Percentiles rank a stretch among this genome's conserved stretches.
These are phyloP conservation scores for Hipposideros armiger DNA, from an alignment of 2,113 vertebrate species.

Conservation along the genomic window DNA sequence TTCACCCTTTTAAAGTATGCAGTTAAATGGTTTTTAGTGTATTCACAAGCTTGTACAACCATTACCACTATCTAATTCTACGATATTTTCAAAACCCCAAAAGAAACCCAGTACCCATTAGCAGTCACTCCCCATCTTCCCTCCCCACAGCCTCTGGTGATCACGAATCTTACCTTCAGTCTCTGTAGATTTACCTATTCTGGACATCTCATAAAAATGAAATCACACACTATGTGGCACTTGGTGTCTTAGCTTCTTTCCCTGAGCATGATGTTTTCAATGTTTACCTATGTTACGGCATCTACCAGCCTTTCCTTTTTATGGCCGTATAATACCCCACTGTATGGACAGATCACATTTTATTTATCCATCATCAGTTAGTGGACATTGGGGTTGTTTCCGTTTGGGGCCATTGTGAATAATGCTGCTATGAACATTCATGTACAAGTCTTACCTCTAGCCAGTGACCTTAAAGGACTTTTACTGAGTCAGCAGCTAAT, in stretches of 20 bases:
- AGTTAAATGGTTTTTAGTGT: not conserved
- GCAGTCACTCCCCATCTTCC: not conserved
- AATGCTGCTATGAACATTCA: not conserved
- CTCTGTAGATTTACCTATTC: not conserved
- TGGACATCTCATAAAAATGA: not conserved
- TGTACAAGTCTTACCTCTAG: not conserved
- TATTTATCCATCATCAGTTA: not conserved
- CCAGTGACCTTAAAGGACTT: not conserved
- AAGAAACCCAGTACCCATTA: too few relatives aligned
- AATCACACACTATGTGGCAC: not conserved
- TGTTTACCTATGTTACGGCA: not conserved
- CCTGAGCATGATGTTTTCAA: not conserved
- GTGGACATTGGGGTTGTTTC: not conserved
- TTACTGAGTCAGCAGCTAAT: not conserved
- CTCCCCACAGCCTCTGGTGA: not conserved
- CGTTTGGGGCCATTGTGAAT: not conserved
- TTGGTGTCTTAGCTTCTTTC: not conserved
- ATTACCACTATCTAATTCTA: not conserved
- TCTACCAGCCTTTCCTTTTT: not conserved
- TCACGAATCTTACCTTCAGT: not conserved
- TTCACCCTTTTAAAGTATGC: not conserved
- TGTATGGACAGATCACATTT: not conserved
- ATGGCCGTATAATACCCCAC: not conserved
- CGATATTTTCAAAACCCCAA: not conserved
- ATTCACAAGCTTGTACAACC: not conserved